These are phyloP conservation scores for Hozukius guyotensis DNA, from an alignment of 2,797 vertebrate species.

Conservation along the genomic window DNA sequence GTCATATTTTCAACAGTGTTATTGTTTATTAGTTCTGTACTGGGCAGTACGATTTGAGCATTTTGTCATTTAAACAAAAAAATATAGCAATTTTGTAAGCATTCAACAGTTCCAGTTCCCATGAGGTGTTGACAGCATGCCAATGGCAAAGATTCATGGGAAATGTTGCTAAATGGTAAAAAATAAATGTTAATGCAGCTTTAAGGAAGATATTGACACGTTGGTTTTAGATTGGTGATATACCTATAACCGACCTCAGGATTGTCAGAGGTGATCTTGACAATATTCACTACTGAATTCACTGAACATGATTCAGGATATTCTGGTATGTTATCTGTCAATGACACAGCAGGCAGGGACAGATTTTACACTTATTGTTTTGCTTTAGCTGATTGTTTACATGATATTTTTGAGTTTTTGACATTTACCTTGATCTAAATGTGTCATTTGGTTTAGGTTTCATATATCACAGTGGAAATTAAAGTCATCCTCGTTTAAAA, in stretches of 20 bases:
- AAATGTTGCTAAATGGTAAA: conserved; percentile 1
- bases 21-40: not conserved
- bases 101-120: not conserved
- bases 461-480: not conserved
- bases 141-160: not conserved
- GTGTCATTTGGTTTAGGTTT: not conserved
- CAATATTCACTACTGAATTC: not conserved
- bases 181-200: not conserved
- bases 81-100: not conserved
- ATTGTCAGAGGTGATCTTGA: not conserved
- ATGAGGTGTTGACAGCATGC: not conserved
- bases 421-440: not conserved
- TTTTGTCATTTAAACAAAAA: not conserved
- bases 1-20: not conserved
- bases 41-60: not conserved
- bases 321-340: not conserved
- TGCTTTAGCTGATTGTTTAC: not conserved
- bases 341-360: not conserved
- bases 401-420: not conserved
- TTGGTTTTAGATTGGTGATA: not conserved
- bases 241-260: not conserved
- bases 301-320: not conserved
- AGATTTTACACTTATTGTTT: not conserved
- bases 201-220: not conserved
- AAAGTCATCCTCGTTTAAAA: not conserved